Evolutionary conservation across 1,140 invertebrate species (phyloP), one percentile per base, ranked within the genome.

Genomic region (Euschistus heros): DNA sequence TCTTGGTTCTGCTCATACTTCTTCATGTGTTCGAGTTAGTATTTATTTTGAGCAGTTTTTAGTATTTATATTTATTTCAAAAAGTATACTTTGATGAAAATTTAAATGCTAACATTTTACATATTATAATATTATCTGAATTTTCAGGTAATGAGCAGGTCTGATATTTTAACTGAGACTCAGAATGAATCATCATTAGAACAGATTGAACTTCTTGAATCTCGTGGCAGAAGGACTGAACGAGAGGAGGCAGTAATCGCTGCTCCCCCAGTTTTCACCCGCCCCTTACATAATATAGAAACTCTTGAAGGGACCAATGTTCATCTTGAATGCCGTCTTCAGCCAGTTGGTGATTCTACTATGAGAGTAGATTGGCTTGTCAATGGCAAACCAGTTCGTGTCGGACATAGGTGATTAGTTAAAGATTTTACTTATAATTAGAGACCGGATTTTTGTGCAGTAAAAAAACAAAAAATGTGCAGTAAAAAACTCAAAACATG

Each of bases 321-420:
- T 37, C 93, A 96, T 75, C 80, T 97, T 72, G 94, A 97, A 77
- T 92, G 90, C 71, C 85, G 93, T 63, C 78, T 97, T 37, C 88
- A 92, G 73, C 97, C 96, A 6, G 87, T 97, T 62, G 93, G 94
- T 30, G 96, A 99, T 77, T 85, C 92, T 0, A 88, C 86, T 7
- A 96, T 99, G 92, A 87, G 82, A 74, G 89, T 99, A 6, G 94
- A 98, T 70, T 99, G 97, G 97, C 91, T 95, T 73, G 89, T 92
- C 24, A 97, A 99, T 77, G 94, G 94, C 52, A 79, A 86, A 69
- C 90, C 88, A 20, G 85, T 92, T 5, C 88, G 86, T 75, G 88
- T 86, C 44, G 76, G 67, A 1, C 67, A 68, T 30, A 59, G 62
- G 62, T 62, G 22, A 18, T 37, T 59, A 24, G n/a, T n/a, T n/a